phyloP scores from a whole-genome alignment of 2,797 vertebrate species.

The Hyperoplus lanceolatus region DNA sequence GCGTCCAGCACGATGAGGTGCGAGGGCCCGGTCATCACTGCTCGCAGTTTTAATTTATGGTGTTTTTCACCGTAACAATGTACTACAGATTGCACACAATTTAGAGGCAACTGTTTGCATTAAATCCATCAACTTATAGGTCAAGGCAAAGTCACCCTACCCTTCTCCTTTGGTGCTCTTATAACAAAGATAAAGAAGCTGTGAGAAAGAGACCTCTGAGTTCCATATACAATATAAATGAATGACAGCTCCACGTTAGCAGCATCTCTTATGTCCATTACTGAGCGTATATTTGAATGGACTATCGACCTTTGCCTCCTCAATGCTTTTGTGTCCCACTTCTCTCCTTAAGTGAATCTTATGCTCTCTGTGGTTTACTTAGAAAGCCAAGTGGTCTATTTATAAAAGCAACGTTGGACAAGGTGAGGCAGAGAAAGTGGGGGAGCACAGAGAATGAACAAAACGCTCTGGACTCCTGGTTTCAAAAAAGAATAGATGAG shows the following conservation, averaged over 20 bases:
- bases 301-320: constrained; percentile 38
- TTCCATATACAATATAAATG: constrained; percentile 19
- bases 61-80: background rate
- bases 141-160: background rate
- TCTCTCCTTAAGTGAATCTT: constrained; percentile 70
- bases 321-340: constrained; percentile 54
- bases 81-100: background rate
- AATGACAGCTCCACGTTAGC: constrained; percentile 10
- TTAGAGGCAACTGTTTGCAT: background rate
- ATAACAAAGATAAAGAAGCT: background rate
- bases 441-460: constrained; percentile 27
- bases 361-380: constrained; percentile 68
- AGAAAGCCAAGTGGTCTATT: constrained; percentile 80
- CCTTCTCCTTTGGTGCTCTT: background rate
- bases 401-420: constrained; percentile 65
- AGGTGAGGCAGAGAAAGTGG: constrained; percentile 32
- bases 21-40: no score
- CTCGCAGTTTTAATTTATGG: no score
- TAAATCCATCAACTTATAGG: constrained; percentile 1
- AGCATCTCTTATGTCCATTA: constrained; percentile 53
- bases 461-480: constrained; percentile 43
- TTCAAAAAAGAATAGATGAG: constrained; percentile 39
- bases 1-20: no score
- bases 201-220: background rate
- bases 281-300: constrained; percentile 41